phyloP scores from a whole-genome alignment of 1,140 invertebrate species.

The Reticulitermes speratus region DNA sequence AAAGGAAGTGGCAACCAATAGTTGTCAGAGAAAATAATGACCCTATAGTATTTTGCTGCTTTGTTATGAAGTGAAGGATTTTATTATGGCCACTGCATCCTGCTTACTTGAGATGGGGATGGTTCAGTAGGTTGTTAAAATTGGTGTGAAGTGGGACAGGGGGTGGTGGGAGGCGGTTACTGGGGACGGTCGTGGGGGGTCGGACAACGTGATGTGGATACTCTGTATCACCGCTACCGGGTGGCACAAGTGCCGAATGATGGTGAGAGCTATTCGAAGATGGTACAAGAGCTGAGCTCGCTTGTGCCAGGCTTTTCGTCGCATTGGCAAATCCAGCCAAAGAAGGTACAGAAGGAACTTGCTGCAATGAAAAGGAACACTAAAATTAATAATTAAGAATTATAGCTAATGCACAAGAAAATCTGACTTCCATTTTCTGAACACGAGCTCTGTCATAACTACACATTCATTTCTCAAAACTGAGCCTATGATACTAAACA shows the following conservation, averaged over 20 bases:
- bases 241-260: not conserved
- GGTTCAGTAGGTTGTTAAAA: not conserved
- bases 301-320: not conserved
- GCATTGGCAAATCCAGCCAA: not conserved
- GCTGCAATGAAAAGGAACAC: not conserved
- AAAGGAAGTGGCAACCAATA: too few relatives aligned
- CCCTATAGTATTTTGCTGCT: too few relatives aligned
- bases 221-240: not conserved
- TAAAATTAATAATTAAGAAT: not conserved
- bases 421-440: too few relatives aligned
- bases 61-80: not conserved
- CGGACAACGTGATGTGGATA: not conserved
- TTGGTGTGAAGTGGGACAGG: not conserved
- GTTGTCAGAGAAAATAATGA: too few relatives aligned
- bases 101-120: not conserved
- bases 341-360: not conserved
- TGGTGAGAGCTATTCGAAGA: not conserved
- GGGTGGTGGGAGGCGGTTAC: constrained; percentile 10
- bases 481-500: too few relatives aligned
- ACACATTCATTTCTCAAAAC: too few relatives aligned
- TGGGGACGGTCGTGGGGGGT: not conserved
- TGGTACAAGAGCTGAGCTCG: not conserved
- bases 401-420: too few relatives aligned
- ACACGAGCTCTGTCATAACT: too few relatives aligned
- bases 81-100: constrained; percentile 4